A percentile compares a stretch with the other conserved stretches of the same genome.
Conservation (phyloP, 1,140 invertebrate genomes). For the Calliphora vicina region DNA sequence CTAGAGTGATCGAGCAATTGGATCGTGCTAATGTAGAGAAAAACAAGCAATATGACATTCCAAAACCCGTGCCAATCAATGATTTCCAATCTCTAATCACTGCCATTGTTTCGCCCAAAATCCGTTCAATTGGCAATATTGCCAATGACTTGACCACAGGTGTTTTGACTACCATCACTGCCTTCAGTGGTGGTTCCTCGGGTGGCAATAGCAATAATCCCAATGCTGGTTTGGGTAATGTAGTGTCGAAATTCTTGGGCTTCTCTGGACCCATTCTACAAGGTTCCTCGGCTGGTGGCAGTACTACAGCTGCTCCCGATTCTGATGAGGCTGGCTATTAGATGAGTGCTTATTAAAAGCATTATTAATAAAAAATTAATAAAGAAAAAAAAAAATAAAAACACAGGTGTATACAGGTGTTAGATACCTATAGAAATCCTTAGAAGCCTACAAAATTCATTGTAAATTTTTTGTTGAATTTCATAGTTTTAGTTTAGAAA, state of each 20-base stretch:
- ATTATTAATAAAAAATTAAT: neutral
- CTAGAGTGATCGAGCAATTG: conserved; percentile 71
- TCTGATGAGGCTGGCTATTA: conserved; percentile 60
- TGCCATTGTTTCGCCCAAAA: conserved; percentile 68
- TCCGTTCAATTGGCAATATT: conserved; percentile 68
- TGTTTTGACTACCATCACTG: conserved; percentile 63
- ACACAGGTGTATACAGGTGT: neutral
- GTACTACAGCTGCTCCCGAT: conserved; percentile 51
- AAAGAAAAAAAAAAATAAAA: neutral
- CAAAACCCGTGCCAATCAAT: conserved; percentile 66
- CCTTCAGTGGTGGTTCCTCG: conserved; percentile 56
- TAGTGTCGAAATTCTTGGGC: conserved; percentile 59
- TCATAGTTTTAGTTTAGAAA: neutral
- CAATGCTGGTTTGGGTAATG: conserved; percentile 59
- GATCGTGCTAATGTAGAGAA: conserved; percentile 76
- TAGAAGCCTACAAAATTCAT: conserved; percentile 40
- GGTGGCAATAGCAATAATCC: conserved; percentile 59
- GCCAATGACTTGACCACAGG: conserved; percentile 67
- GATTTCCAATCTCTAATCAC: conserved; percentile 63
- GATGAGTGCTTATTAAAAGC: too few species aligned
- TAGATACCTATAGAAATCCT: conserved; percentile 10
- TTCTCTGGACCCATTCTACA: conserved; percentile 62
- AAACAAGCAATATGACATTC: conserved; percentile 77
- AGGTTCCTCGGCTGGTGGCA: conserved; percentile 57
- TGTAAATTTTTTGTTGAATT: conserved; percentile 41